phyloP scores from a whole-genome alignment of 2,888 invertebrate species.

The Ernsta delagoae region DNA sequence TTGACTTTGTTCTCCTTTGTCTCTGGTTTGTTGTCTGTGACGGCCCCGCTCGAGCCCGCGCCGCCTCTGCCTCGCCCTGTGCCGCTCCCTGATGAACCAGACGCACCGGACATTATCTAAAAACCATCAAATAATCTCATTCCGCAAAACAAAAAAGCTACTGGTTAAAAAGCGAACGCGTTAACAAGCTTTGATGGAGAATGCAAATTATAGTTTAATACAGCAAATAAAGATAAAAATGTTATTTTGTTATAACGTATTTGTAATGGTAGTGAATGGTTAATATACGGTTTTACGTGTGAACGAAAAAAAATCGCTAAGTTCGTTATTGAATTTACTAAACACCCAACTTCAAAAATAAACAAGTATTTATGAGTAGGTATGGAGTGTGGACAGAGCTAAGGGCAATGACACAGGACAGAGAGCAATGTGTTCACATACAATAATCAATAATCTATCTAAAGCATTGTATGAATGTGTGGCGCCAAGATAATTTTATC shows the following conservation, averaged over 20 bases:
- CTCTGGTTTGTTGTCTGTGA: slow-evolving; percentile 90
- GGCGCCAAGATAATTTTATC: neutral
- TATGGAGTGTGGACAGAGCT: slow-evolving; percentile 18
- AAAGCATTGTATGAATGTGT: slow-evolving; percentile 39
- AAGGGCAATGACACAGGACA: slow-evolving; percentile 36
- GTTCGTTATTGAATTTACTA: no score
- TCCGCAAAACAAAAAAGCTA: slow-evolving; percentile 63
- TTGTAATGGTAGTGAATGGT: no score
- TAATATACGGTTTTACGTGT: neutral
- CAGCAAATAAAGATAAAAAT: slow-evolving; percentile 7
- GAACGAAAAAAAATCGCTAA: slow-evolving; percentile 1
- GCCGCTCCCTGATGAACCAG: slow-evolving; percentile 85
- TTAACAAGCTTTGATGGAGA: slow-evolving; percentile 35
- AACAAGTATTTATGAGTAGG: slow-evolving; percentile 20
- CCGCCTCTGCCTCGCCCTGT: slow-evolving; percentile 87
- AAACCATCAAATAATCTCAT: slow-evolving; percentile 72
- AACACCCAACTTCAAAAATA: slow-evolving; percentile 32
- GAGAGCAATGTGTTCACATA: slow-evolving; percentile 33
- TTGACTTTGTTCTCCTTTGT: slow-evolving; percentile 93
- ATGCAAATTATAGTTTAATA: slow-evolving; percentile 29
- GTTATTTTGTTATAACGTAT: neutral
- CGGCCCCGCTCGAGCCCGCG: slow-evolving; percentile 79
- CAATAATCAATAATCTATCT: slow-evolving; percentile 46
- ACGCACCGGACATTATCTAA: slow-evolving; percentile 87
- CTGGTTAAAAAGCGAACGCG: slow-evolving; percentile 54